Evolutionary conservation across 2,113 vertebrate species (phyloP).

Genomic region (Serranochromis macrocephalus): DNA sequence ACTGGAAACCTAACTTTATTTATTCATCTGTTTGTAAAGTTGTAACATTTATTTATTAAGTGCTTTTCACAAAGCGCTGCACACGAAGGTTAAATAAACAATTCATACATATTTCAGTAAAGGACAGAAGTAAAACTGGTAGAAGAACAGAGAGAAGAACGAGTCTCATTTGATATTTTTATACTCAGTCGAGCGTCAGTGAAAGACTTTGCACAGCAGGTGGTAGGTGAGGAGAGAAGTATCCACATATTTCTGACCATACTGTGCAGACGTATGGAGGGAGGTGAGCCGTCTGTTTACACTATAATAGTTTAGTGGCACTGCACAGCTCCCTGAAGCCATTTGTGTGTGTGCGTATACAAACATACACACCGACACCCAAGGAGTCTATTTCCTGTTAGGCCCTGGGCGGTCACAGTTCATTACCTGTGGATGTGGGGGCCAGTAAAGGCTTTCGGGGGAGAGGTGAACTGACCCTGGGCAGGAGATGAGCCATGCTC

Average conservation of each 20-base stretch:
- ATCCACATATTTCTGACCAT: neutral
- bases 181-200: neutral
- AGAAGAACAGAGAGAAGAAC: neutral
- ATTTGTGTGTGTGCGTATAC: neutral
- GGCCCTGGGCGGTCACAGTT: neutral
- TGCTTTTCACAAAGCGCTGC: neutral
- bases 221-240: neutral
- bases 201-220: neutral
- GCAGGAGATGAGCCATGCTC: constrained; percentile 32
- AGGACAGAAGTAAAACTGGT: neutral
- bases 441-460: neutral
- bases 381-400: neutral
- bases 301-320: neutral
- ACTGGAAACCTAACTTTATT: fast-evolving
- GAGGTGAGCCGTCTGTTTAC: neutral
- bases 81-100: neutral
- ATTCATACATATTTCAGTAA: neutral
- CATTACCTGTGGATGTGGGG: constrained; percentile 1
- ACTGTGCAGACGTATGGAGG: neutral
- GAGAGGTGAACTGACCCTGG: constrained; percentile 21
- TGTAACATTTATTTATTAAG: neutral
- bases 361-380: neutral
- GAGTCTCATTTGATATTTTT: neutral
- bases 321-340: neutral
- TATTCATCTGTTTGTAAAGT: neutral